Percentiles rank a stretch among this genome's conserved stretches.
Evolutionary conservation across 2,888 invertebrate species (phyloP).

Genomic region (Deilephila porcellus): DNA sequence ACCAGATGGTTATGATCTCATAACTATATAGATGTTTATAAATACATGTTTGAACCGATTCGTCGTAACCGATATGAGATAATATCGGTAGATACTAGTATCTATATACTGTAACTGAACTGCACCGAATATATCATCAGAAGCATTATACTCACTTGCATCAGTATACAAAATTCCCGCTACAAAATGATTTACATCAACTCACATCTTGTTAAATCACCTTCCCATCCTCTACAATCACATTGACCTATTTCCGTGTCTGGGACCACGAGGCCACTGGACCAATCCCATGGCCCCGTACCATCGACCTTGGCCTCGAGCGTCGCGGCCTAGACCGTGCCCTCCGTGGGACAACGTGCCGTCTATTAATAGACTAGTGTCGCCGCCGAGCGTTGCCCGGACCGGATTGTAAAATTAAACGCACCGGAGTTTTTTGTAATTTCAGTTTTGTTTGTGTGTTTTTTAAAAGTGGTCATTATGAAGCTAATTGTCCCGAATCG

Average conservation of each 20-base stretch:
- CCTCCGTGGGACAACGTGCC: slow-evolving; percentile 27
- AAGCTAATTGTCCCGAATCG: no score
- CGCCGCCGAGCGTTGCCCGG: slow-evolving; percentile 30
- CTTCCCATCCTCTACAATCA: not conserved
- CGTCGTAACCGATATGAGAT: no score
- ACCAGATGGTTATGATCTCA: no score
- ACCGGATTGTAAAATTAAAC: not conserved
- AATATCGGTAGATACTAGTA: no score
- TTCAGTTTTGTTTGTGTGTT: not conserved
- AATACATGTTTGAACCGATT: no score
- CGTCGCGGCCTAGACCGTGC: slow-evolving; percentile 34
- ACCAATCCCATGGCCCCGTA: slow-evolving; percentile 22
- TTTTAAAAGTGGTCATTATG: not conserved
- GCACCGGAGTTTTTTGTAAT: not conserved
- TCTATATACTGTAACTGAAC: no score
- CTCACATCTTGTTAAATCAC: no score
- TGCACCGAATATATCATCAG: no score
- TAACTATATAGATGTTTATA: no score
- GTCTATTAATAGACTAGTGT: slow-evolving; percentile 37
- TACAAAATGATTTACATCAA: no score
- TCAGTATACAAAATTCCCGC: no score
- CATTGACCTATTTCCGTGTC: slow-evolving; percentile 7
- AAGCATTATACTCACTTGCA: no score
- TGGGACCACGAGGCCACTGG: not conserved
- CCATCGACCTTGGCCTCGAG: slow-evolving; percentile 33